Conservation (phyloP, 2,888 invertebrate species). For the Criorhina ranunculi region DNA sequence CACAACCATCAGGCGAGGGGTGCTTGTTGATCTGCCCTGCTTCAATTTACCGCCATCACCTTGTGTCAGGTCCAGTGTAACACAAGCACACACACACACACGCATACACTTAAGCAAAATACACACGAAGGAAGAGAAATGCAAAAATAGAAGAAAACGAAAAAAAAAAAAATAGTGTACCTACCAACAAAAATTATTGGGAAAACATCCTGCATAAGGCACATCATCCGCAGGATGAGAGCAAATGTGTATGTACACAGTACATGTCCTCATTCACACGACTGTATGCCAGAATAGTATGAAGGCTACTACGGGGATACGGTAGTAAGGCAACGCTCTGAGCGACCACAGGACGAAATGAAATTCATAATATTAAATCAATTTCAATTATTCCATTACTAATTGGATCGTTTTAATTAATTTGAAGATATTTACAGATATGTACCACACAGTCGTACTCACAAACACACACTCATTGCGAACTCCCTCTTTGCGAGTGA, state of each 20-base stretch:
- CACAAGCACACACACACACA: conserved; percentile 13
- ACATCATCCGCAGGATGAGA: conserved; percentile 47
- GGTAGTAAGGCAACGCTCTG: conserved; percentile 44
- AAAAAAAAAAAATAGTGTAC: conserved; percentile 35
- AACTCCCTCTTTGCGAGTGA: conserved; percentile 28
- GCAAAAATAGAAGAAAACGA: conserved; percentile 55
- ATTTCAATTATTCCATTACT: conserved; percentile 77
- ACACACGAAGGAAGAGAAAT: conserved; percentile 58
- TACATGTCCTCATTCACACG: conserved; percentile 63
- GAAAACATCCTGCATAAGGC: conserved; percentile 62
- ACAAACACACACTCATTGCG: conserved; percentile 4
- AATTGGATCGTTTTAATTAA: conserved; percentile 78
- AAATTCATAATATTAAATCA: conserved; percentile 77
- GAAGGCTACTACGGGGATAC: not conserved
- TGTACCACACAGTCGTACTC: conserved; percentile 8
- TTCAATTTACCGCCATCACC: conserved; percentile 76
- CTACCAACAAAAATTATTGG: conserved; percentile 52
- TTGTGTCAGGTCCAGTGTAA: conserved; percentile 74
- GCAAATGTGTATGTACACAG: conserved; percentile 48
- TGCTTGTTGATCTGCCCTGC: conserved; percentile 74
- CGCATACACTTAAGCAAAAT: not conserved
- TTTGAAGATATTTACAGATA: conserved; percentile 77
- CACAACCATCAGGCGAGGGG: conserved; percentile 50
- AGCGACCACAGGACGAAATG: conserved; percentile 75
- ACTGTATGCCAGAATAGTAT: conserved; percentile 11